Conservation (phyloP, 2,113 vertebrate species). For the Hypanus sabinus region DNA sequence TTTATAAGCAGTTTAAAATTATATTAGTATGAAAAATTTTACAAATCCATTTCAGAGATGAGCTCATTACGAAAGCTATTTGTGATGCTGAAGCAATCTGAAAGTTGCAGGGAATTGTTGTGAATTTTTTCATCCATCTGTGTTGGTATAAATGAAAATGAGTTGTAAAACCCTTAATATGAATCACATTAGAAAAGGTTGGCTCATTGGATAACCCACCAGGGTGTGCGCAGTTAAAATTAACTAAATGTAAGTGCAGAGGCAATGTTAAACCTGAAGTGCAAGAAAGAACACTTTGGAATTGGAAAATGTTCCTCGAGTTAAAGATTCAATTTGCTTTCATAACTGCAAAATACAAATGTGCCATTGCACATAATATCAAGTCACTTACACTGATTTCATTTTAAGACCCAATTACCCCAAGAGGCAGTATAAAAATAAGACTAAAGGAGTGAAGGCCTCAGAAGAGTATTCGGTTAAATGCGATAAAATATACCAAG, state of each 20-base stretch:
- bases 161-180: conserved; percentile 34
- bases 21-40: conserved; percentile 30
- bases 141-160: conserved; percentile 35
- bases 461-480: not conserved
- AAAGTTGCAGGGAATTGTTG: not conserved
- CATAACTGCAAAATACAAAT: not conserved
- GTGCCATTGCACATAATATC: not conserved
- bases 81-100: conserved; percentile 26
- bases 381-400: not conserved
- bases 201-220: conserved; percentile 31
- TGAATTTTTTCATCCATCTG: conserved; percentile 25
- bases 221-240: not conserved
- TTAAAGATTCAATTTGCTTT: conserved; percentile 4
- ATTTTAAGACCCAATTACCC: not conserved
- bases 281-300: not conserved
- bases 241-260: not conserved
- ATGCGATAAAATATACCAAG: not conserved
- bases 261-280: not conserved
- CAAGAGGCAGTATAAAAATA: not conserved
- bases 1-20: conserved; percentile 34
- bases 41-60: conserved; percentile 27
- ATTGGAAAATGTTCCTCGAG: not conserved
- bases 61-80: conserved; percentile 28
- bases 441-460: not conserved
- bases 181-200: conserved; percentile 31